Percentiles rank a stretch among this genome's conserved stretches.
Conservation (phyloP, 2,113 vertebrate species). For the Catharus minimus region DNA sequence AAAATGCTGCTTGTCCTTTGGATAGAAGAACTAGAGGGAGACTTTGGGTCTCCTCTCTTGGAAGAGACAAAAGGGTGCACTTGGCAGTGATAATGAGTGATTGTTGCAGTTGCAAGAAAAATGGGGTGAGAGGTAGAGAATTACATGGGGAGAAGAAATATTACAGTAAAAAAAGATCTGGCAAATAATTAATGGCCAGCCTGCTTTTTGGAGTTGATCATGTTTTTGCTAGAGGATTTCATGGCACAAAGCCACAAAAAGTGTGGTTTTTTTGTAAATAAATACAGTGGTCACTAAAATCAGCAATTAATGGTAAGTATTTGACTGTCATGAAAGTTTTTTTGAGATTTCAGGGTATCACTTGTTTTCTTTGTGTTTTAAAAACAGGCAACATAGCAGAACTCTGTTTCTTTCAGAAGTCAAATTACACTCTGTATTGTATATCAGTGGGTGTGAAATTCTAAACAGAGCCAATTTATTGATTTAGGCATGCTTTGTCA, state of each 20-base stretch:
- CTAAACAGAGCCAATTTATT: not conserved
- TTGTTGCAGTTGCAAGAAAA: not conserved
- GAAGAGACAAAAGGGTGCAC: rapidly evolving
- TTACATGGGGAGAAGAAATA: not conserved
- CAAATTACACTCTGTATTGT: not conserved
- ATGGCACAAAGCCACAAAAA: not conserved
- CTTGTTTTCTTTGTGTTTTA: not conserved
- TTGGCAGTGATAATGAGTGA: not conserved
- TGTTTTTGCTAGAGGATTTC: not conserved
- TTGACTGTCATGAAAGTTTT: not conserved
- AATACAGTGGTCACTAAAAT: not conserved
- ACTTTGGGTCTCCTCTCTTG: no score
- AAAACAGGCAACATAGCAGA: not conserved
- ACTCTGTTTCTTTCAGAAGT: not conserved
- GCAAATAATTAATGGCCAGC: not conserved
- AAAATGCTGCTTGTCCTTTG: not conserved
- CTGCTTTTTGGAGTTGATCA: not conserved
- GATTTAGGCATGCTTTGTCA: not conserved
- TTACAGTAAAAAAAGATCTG: not conserved
- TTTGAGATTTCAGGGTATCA: not conserved
- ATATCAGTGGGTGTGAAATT: not conserved
- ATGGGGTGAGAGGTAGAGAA: not conserved
- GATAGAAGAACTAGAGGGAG: no score
- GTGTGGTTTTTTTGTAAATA: not conserved
- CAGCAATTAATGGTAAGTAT: not conserved